Base-by-base conservation (phyloP, 2,888 invertebrate species). In the Drosophila hawaiiensis region DNA sequence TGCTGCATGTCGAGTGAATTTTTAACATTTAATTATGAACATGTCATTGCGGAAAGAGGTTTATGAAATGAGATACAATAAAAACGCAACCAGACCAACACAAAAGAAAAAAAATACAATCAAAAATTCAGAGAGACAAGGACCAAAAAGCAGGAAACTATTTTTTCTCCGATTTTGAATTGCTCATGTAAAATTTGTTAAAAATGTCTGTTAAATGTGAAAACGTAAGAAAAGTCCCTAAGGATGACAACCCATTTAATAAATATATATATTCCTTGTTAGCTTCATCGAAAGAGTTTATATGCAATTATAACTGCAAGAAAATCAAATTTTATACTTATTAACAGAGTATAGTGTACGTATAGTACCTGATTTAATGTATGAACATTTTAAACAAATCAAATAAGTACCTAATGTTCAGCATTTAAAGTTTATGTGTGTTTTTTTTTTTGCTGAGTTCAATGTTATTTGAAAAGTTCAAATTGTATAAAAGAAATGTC, bases 1-100 rank as follows among this genome's bases (percentile, higher is more conserved):
- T 50, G 64, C 62, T 59, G 69, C 78, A 75, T 79, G 79, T 79
- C 67, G 79, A 79, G 77, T 80, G 79, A 77, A 82, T 87, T 89
- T 69, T 87, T 59, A 84, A 88, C 88, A 90, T 85, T 85, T 88
- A 84, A 85, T 85, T 88, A 85, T 90, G 83, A 90, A 75, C 88
- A 90, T 85, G 90, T 88, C 90, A 78, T 84, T 82, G 82, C 78
- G 82, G 73, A 74, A 87, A 89, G 73, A 82, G 85, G 78, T 88
- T 84, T 85, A 84, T 80, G 59, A 82, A 84, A 87, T 79, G 72
- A 82, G 66, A 71, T 62, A 54, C 68, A 67, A 67, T 31, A 59
- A 73, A 25, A 33, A 31, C 43, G n/a, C 29, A 58, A 22, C 28
- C 28, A 39, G 33, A 31, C 12, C 3, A 28, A 0, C 70, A 58